Evolutionary conservation across 2,113 vertebrate genomes (phyloP).

Genomic region (Scortum barcoo): DNA sequence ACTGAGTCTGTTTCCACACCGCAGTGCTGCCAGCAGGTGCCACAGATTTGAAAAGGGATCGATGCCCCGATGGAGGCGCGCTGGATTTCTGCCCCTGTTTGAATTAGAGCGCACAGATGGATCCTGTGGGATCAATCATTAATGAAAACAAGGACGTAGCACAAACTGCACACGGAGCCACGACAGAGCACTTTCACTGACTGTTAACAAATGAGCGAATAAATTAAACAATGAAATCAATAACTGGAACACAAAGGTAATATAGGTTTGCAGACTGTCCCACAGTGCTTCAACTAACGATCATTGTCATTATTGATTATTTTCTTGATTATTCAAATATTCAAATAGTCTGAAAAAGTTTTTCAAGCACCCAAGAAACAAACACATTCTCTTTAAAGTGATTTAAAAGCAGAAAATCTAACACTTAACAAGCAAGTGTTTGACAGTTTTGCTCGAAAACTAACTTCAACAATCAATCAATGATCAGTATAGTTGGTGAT

Average conservation of each 20-base stretch:
- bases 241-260: not conserved
- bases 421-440: not conserved
- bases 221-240: not conserved
- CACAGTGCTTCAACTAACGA: too few species aligned
- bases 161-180: too few species aligned
- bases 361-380: not conserved
- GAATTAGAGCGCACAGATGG: not conserved
- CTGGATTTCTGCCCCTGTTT: not conserved
- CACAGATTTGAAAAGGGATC: not conserved
- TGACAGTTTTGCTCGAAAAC: too few species aligned
- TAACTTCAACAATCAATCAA: too few species aligned
- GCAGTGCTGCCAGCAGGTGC: not conserved
- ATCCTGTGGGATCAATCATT: not conserved
- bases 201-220: too few species aligned
- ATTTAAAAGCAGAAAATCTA: not conserved
- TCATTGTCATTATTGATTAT: too few species aligned
- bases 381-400: not conserved
- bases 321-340: too few species aligned
- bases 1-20: not conserved
- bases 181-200: not conserved
- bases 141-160: conserved; percentile 11
- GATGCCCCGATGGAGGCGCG: not conserved
- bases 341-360: too few species aligned
- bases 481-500: too few species aligned
- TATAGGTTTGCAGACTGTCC: not conserved